These are phyloP conservation scores for Pseudomyrmex gracilis DNA, from an alignment of 1,140 invertebrate genomes.

Conservation along the genomic window DNA sequence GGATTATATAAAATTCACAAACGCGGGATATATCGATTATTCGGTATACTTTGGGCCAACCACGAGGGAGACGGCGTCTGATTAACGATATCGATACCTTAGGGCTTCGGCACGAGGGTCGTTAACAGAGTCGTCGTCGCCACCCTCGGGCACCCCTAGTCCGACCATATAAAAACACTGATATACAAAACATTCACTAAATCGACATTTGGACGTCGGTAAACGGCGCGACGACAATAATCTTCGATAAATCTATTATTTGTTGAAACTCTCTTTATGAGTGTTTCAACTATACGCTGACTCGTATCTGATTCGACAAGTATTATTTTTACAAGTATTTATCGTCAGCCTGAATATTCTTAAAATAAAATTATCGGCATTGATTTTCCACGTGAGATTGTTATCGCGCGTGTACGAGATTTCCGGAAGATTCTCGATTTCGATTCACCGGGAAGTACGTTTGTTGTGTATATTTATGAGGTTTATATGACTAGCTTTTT, in stretches of 20 bases:
- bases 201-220: constrained; percentile 20
- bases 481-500: constrained; percentile 40
- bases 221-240: constrained; percentile 27
- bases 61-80: constrained; percentile 1
- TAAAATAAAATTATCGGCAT: neutral
- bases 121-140: neutral
- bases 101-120: neutral
- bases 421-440: constrained; percentile 14
- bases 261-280: neutral
- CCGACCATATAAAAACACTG: constrained; percentile 62
- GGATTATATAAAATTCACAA: constrained; percentile 72
- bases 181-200: constrained; percentile 64
- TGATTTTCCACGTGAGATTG: neutral
- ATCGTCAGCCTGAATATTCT: constrained; percentile 1
- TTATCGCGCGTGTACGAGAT: neutral
- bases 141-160: neutral
- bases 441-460: constrained; percentile 10
- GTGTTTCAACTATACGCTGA: neutral
- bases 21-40: constrained; percentile 67
- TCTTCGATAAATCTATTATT: neutral
- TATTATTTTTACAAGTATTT: neutral
- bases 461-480: too few relatives aligned
- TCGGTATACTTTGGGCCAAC: constrained; percentile 35
- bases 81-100: neutral
- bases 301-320: neutral